Evolutionary conservation across 2,797 vertebrate species (phyloP).

Genomic region (Diplodus puntazzo): DNA sequence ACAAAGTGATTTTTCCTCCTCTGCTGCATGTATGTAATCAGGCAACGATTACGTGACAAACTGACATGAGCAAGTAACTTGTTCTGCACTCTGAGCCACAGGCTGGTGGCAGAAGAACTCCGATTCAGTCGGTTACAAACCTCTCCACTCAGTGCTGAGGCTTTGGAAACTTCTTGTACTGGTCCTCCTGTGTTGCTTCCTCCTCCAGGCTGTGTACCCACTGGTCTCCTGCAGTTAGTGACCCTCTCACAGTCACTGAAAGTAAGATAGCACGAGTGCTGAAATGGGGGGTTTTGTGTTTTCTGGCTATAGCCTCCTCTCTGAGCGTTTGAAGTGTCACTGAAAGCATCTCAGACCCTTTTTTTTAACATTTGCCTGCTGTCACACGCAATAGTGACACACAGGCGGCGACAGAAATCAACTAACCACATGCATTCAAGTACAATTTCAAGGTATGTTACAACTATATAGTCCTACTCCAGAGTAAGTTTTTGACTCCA

Average conservation of each 20-base stretch:
- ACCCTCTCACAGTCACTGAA: not conserved
- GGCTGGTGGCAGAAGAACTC: constrained; percentile 14
- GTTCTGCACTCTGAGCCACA: constrained; percentile 7
- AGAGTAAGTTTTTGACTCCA: not conserved
- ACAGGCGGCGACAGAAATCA: not conserved
- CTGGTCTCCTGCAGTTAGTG: constrained; percentile 16
- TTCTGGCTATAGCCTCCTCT: not conserved
- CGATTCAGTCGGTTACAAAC: not conserved
- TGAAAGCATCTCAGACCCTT: constrained; percentile 30
- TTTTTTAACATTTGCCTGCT: constrained; percentile 6
- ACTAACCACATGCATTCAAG: not conserved
- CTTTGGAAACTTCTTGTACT: not conserved
- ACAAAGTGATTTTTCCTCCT: constrained; percentile 27
- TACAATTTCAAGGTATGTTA: not conserved
- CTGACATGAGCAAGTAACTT: not conserved
- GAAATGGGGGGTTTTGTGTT: not conserved
- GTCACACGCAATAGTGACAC: not conserved
- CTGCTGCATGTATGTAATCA: not conserved
- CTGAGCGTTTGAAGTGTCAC: constrained; percentile 27
- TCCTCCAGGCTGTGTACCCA: constrained; percentile 23
- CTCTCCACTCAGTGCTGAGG: not conserved
- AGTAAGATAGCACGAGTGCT: not conserved
- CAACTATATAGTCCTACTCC: not conserved
- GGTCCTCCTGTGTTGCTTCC: constrained; percentile 27
- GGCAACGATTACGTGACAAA: constrained; percentile 5